phyloP scores from a whole-genome alignment of 1,140 invertebrate genomes.

The Diuraphis noxia region DNA sequence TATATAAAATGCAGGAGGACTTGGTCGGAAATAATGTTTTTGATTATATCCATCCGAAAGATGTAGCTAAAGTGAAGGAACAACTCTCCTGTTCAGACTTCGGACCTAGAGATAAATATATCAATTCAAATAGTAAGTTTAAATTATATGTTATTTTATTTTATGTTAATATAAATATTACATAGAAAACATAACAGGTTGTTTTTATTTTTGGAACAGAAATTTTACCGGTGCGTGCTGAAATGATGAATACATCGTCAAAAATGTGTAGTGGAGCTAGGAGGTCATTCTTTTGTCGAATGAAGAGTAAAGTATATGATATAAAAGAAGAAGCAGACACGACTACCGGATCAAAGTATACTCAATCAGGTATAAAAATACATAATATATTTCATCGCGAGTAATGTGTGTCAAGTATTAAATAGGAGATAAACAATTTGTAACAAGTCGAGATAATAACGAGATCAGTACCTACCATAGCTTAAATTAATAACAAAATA shows the following conservation, averaged over 20 bases:
- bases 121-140: constrained; percentile 87
- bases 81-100: constrained; percentile 89
- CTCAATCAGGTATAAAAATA: constrained; percentile 29
- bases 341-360: constrained; percentile 61
- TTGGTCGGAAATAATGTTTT: constrained; percentile 91
- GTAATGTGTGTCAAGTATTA: too few relatives aligned
- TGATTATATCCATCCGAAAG: constrained; percentile 92
- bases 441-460: background rate
- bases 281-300: constrained; percentile 90
- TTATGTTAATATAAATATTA: background rate
- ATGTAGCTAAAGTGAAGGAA: constrained; percentile 93
- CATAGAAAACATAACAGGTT: background rate
- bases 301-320: constrained; percentile 73
- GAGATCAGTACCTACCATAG: background rate
- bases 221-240: constrained; percentile 88
- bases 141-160: background rate
- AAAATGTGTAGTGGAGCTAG: constrained; percentile 83
- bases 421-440: background rate
- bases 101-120: constrained; percentile 82
- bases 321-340: constrained; percentile 77
- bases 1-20: constrained; percentile 71
- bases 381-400: background rate
- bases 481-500: background rate
- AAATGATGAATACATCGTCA: constrained; percentile 74
- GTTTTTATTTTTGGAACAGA: constrained; percentile 64